Percentiles rank a stretch among this genome's conserved stretches.
Evolutionary conservation across 2,113 vertebrate genomes (phyloP).

Genomic region (Aleadryas rufinucha): DNA sequence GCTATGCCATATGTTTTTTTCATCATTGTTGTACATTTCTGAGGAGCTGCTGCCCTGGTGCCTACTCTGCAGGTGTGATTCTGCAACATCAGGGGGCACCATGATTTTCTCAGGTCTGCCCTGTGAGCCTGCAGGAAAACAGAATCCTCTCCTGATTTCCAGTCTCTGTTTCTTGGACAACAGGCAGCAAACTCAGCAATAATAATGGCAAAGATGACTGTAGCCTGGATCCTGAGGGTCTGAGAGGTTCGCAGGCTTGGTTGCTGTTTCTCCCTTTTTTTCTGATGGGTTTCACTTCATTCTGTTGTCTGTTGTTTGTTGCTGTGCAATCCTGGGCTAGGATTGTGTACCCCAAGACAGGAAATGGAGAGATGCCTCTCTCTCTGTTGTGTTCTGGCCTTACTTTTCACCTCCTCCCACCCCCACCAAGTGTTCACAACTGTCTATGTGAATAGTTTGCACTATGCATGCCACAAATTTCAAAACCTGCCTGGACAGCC

Average conservation of each 20-base stretch:
- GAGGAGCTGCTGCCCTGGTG: not conserved
- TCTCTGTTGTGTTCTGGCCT: not conserved
- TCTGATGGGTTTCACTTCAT: not conserved
- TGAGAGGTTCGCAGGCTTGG: not conserved
- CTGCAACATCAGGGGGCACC: not conserved
- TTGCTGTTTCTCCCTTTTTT: not conserved
- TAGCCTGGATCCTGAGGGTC: not conserved
- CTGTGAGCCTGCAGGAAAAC: not conserved
- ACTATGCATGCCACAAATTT: not conserved
- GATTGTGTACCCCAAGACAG: not conserved
- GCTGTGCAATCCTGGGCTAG: not conserved
- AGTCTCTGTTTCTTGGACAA: not conserved
- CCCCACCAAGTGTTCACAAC: not conserved
- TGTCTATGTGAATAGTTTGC: no score
- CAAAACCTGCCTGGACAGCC: not conserved
- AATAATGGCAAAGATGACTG: not conserved
- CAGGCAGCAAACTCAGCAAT: not conserved
- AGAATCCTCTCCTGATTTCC: not conserved
- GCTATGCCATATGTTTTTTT: not conserved
- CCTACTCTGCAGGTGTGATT: not conserved
- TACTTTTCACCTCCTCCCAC: not conserved
- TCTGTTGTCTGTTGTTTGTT: not conserved
- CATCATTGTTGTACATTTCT: not conserved
- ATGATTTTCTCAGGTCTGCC: not conserved
- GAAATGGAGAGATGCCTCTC: not conserved